phyloP scores from a whole-genome alignment of 2,797 vertebrate genomes.

The Chaenodraco wilsoni region DNA sequence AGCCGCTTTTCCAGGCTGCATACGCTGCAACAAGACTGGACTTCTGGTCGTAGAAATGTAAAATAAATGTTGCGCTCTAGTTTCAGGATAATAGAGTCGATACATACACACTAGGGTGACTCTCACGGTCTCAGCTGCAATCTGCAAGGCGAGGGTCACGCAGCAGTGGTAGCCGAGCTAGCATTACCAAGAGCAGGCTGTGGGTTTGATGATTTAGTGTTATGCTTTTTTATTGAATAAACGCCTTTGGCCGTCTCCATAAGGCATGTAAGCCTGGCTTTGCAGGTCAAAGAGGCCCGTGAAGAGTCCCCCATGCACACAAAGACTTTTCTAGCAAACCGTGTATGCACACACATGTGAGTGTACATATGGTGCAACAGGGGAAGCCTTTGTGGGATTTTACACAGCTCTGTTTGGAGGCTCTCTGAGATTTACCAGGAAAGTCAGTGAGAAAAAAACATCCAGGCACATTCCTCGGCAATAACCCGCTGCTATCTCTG shows the following conservation, averaged over 20 bases:
- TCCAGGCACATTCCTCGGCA: constrained; percentile 70
- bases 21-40: constrained; percentile 2
- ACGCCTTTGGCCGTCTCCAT: background rate
- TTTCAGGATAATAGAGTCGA: constrained; percentile 18
- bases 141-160: background rate
- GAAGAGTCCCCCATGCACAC: background rate
- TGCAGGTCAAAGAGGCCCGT: background rate
- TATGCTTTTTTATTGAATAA: constrained; percentile 3
- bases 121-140: background rate
- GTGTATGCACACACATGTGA: background rate
- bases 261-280: background rate
- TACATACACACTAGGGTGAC: background rate
- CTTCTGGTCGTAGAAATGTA: constrained; percentile 12
- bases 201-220: background rate
- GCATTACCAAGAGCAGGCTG: background rate
- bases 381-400: constrained; percentile 23
- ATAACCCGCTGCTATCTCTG: constrained; percentile 70
- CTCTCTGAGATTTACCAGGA: constrained; percentile 50
- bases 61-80: constrained; percentile 19
- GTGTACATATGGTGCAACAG: constrained; percentile 3
- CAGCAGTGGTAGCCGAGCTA: background rate
- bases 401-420: constrained; percentile 43
- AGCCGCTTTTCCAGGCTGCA: constrained; percentile 31
- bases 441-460: constrained; percentile 48
- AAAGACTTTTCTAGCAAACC: constrained; percentile 1